Percentiles rank a stretch among this genome's conserved stretches.
These are phyloP conservation scores for Chroicocephalus ridibundus DNA, from an alignment of 2,113 vertebrate genomes.

Conservation along the genomic window DNA sequence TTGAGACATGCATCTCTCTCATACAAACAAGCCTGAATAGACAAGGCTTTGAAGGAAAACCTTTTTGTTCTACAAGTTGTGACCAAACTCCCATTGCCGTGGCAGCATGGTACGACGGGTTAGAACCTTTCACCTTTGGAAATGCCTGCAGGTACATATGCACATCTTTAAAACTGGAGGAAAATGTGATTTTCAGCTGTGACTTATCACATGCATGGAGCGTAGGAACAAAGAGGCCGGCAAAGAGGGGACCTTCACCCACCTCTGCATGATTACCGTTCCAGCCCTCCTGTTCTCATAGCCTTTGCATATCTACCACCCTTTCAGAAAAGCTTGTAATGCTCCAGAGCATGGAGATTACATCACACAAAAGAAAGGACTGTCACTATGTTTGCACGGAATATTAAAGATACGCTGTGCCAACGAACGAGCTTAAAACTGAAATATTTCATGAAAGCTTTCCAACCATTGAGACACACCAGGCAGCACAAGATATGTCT, in stretches of 20 bases:
- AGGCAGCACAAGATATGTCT: background rate
- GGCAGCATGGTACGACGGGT: background rate
- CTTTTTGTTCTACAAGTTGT: background rate
- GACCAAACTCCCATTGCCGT: background rate
- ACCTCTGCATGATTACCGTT: background rate
- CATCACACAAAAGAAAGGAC: background rate
- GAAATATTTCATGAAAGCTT: slow-evolving; percentile 1
- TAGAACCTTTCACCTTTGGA: background rate
- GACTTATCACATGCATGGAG: background rate
- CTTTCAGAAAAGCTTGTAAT: background rate
- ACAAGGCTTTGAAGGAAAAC: background rate
- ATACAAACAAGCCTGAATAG: background rate
- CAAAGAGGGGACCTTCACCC: background rate
- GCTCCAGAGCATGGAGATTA: background rate
- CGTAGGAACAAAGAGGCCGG: background rate
- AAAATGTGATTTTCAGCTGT: background rate
- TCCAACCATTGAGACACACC: background rate
- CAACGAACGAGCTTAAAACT: background rate
- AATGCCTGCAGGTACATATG: background rate
- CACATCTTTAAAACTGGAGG: background rate
- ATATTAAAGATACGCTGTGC: background rate
- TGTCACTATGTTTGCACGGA: background rate
- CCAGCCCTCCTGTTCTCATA: background rate
- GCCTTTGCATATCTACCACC: background rate
- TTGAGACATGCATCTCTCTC: background rate